A percentile compares a stretch with the other conserved stretches of the same genome.
Conservation (phyloP, 30 jellyfish, hydroid and myxozoan species). For the Aurelia aurita complex sp. Pacific region DNA sequence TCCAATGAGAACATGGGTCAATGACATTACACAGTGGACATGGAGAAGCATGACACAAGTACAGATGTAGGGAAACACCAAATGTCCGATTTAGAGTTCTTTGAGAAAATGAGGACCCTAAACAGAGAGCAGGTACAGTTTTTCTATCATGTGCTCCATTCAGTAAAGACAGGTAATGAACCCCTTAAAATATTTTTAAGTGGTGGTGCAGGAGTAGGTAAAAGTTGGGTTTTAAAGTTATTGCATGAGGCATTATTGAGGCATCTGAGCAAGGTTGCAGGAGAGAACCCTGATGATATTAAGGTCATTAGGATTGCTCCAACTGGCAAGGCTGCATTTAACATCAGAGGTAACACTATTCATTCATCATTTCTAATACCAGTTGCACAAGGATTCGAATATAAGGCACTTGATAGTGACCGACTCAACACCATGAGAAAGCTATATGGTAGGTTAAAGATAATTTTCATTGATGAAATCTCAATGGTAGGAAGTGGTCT, state of each 20-base stretch:
- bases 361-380: slow-evolving; percentile 31
- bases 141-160: slow-evolving; percentile 4
- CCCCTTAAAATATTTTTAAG: slow-evolving; percentile 18
- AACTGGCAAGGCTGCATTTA: too few relatives aligned
- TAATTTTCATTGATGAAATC: slow-evolving; percentile 24
- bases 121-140: slow-evolving; percentile 8
- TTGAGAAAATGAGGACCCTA: too few relatives aligned
- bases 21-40: too few relatives aligned
- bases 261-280: neutral
- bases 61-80: too few relatives aligned
- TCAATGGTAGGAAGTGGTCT: slow-evolving; percentile 29
- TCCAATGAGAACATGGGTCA: too few relatives aligned
- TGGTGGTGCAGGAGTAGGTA: slow-evolving; percentile 37
- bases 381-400: slow-evolving; percentile 3
- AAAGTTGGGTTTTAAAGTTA: neutral
- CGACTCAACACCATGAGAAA: slow-evolving; percentile 9
- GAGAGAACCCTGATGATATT: slow-evolving; percentile 6
- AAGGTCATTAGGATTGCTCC: neutral
- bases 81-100: too few relatives aligned
- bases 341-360: slow-evolving; percentile 21
- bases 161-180: neutral
- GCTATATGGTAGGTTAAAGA: neutral
- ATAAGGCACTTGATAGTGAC: slow-evolving; percentile 7
- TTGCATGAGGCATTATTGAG: neutral
- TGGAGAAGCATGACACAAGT: too few relatives aligned